Evolutionary conservation across 2,797 vertebrate genomes (phyloP).

Genomic region (Sphenopsis melanotis): DNA sequence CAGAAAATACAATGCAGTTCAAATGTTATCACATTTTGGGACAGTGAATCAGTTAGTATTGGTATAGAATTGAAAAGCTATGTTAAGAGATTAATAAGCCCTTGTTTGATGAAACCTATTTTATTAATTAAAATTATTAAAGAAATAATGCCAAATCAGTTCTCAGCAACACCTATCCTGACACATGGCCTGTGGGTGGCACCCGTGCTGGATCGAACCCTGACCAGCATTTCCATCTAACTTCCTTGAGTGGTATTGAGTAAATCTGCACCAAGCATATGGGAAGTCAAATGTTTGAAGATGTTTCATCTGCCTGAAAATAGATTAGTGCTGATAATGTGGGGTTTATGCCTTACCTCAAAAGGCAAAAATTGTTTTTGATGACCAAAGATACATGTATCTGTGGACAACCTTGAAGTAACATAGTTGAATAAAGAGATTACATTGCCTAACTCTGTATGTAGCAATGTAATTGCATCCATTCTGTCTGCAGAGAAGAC

Average conservation of each 20-base stretch:
- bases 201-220: background rate
- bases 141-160: background rate
- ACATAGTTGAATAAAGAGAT: background rate
- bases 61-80: background rate
- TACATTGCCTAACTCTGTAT: background rate
- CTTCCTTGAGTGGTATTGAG: background rate
- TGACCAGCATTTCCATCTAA: background rate
- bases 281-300: background rate
- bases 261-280: background rate
- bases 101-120: background rate
- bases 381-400: background rate
- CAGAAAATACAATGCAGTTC: background rate
- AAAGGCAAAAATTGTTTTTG: background rate
- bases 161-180: background rate
- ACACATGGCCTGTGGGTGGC: too few relatives aligned
- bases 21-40: background rate
- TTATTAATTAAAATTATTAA: background rate
- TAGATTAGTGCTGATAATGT: background rate
- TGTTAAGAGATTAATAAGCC: background rate
- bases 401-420: background rate
- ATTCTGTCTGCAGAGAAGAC: background rate
- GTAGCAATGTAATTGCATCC: background rate
- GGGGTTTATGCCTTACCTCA: background rate
- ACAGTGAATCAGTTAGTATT: background rate
- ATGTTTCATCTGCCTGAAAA: background rate